Evolutionary conservation across 2,797 vertebrate genomes (phyloP).

Genomic region (Chiloscyllium punctatum): DNA sequence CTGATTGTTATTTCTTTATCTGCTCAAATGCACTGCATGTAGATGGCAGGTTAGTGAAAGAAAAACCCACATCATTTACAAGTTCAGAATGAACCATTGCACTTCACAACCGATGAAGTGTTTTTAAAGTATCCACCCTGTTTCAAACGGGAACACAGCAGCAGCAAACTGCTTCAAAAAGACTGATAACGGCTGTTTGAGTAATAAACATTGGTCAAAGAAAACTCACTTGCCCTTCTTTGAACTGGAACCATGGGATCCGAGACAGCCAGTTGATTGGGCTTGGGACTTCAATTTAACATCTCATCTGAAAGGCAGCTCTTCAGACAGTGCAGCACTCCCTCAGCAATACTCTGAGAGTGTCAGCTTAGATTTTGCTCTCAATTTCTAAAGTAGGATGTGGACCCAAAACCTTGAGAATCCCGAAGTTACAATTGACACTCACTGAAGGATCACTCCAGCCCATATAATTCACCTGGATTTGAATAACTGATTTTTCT

Average conservation of each 20-base stretch:
- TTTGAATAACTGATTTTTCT: background rate
- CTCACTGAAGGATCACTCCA: background rate
- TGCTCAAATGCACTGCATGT: background rate
- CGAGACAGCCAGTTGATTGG: background rate
- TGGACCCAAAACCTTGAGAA: background rate
- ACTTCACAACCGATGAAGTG: background rate
- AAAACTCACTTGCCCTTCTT: background rate
- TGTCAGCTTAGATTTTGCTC: background rate
- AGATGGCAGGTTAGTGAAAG: background rate
- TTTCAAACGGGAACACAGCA: background rate
- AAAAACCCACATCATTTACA: background rate
- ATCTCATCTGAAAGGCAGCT: background rate
- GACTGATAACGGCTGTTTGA: background rate
- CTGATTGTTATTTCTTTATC: background rate
- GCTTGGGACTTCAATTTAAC: background rate
- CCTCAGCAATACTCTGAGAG: background rate
- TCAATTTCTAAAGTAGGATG: background rate
- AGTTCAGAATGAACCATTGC: background rate
- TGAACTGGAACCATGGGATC: background rate
- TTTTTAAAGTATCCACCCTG: background rate
- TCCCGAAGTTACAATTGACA: background rate
- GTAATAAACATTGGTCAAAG: background rate
- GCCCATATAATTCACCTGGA: background rate
- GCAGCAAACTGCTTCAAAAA: background rate
- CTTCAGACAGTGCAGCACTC: background rate